Evolutionary conservation across 2,113 vertebrate species (phyloP), one percentile per base, ranked within the genome.

Genomic region (Heterotilapia buettikoferi): DNA sequence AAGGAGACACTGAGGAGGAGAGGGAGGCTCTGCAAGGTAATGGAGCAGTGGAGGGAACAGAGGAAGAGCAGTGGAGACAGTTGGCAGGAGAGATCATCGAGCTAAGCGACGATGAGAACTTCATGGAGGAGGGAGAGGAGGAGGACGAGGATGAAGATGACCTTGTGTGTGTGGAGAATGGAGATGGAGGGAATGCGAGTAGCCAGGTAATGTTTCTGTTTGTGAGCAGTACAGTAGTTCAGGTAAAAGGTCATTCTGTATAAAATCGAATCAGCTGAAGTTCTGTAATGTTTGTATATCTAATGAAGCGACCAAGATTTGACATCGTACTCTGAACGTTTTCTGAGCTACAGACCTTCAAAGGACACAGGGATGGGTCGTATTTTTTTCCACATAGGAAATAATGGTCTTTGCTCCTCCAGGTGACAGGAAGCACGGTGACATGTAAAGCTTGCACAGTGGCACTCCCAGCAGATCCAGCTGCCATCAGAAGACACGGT

Each of bases 101-200:
- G 91, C 95, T 99, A 90, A 99, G 98, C 0, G 98, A 99, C 0
- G 98, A 99, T 53, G 98, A 99, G 92, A 94, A 93, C 86, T 97
- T 94, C 83, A 88, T 95, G 57, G 96, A 96, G 80, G 96, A 98
- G 52, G 98, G 95, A 0, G 97, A 98, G 0, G 97, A 98, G 52
- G 97, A 98, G 29, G 97, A 98, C 57, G 98, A 98, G 11, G 98
- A 97, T 1, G 98, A 99, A 6, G 98, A 99, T 0, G 98, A 99
- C 6, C 93, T 98, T 40, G 96, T 98, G 76, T 98, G 97, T 1
- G 94, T 97, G 84, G 98, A 98, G 89, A 97, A 97, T 2, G 97
- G 95, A 24, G 90, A 59, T 2, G 88, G 36, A 82, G 89, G 82
- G 16, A 43, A 66, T 36, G 50, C 84, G 0, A 85, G 80, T 63